Evolutionary conservation across 2,797 vertebrate species (phyloP).

Genomic region (Rallus crepitans): DNA sequence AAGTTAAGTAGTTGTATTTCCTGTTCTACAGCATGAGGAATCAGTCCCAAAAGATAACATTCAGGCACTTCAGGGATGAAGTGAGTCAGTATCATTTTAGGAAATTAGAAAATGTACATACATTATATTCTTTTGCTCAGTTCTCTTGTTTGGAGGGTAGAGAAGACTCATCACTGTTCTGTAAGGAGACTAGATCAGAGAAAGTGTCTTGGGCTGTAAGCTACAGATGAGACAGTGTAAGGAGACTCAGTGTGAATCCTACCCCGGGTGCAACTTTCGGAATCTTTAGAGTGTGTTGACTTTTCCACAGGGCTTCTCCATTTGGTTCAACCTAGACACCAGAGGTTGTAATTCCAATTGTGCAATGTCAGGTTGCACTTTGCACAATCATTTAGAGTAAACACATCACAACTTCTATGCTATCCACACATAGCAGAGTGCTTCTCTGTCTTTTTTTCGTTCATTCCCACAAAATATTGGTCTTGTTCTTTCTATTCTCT

Average conservation of each 20-base stretch:
- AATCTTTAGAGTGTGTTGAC: fast-evolving
- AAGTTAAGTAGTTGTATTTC: neutral
- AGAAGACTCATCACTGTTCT: neutral
- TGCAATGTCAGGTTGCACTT: neutral
- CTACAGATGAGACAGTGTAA: neutral
- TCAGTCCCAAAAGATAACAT: neutral
- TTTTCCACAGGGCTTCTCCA: neutral
- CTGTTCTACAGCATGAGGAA: neutral
- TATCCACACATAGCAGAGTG: neutral
- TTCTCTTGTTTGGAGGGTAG: neutral
- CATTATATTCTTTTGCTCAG: neutral
- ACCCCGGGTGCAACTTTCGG: neutral
- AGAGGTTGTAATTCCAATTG: neutral
- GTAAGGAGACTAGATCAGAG: neutral
- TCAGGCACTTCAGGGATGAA: neutral
- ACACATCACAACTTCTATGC: neutral
- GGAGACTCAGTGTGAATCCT: neutral
- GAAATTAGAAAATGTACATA: neutral
- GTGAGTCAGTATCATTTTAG: neutral
- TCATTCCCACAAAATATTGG: neutral
- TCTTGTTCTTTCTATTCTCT: neutral
- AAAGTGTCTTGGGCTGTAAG: neutral
- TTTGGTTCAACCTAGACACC: neutral
- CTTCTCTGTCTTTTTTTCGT: neutral
- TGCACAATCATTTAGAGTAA: neutral